Conservation (phyloP, 2,888 invertebrate species). For the Blomia tropicalis region DNA sequence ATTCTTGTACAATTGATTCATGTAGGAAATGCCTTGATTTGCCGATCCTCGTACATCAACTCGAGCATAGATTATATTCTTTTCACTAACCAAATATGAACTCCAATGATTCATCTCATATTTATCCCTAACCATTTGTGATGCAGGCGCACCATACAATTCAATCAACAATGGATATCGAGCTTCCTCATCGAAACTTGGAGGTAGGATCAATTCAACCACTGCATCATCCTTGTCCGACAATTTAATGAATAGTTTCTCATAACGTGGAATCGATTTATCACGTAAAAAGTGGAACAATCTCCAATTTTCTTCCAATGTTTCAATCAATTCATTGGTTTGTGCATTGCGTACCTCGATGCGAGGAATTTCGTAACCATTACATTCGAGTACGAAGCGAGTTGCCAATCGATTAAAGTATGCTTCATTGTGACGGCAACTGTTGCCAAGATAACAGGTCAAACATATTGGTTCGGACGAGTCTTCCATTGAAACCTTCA, state of each 20-base stretch:
- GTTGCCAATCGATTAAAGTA: conserved; percentile 47
- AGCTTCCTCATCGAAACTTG: conserved; percentile 75
- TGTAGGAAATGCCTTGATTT: conserved; percentile 62
- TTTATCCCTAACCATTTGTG: conserved; percentile 73
- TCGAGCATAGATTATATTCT: conserved; percentile 71
- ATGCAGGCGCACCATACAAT: conserved; percentile 78
- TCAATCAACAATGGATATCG: conserved; percentile 68
- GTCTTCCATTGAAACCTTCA: conserved; percentile 50
- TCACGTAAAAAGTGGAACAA: neutral
- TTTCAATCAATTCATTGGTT: conserved; percentile 28
- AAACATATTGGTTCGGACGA: conserved; percentile 45
- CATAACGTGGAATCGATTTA: conserved; percentile 9
- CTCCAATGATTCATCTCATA: conserved; percentile 79
- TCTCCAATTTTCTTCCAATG: conserved; percentile 11
- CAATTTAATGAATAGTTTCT: conserved; percentile 12
- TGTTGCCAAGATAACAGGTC: conserved; percentile 54
- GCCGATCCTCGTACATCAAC: conserved; percentile 84
- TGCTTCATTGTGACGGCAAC: conserved; percentile 33
- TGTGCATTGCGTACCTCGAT: conserved; percentile 42
- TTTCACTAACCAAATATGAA: conserved; percentile 64
- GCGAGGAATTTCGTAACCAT: conserved; percentile 74
- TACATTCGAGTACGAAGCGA: conserved; percentile 71
- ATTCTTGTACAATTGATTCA: conserved; percentile 65
- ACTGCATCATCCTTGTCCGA: conserved; percentile 45
- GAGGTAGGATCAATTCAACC: conserved; percentile 69